phyloP scores from a whole-genome alignment of 2,797 vertebrate species.

The Poecilia picta region DNA sequence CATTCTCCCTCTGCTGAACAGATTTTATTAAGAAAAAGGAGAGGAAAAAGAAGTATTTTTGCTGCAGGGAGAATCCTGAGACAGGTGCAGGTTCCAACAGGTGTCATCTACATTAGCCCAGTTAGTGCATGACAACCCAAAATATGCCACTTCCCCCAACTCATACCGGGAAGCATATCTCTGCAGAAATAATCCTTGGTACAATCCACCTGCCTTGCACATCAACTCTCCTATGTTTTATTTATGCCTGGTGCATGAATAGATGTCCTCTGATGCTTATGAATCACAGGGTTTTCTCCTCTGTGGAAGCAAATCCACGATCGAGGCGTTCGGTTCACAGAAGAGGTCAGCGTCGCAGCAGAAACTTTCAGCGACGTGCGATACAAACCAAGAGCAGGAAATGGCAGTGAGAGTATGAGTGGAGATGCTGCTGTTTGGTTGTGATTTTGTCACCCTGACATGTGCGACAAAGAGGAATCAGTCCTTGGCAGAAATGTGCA shows the following conservation, averaged over 20 bases:
- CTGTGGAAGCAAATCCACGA: slow-evolving; percentile 1
- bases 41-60: neutral
- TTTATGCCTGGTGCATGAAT: slow-evolving; percentile 69
- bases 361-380: neutral
- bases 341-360: slow-evolving; percentile 26
- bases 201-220: slow-evolving; percentile 63
- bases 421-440: slow-evolving; percentile 17
- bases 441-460: slow-evolving; percentile 49
- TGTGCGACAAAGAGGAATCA: slow-evolving; percentile 42
- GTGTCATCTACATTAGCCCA: slow-evolving; percentile 46
- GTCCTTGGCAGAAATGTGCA: slow-evolving; percentile 33
- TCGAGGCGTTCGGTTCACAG: slow-evolving; percentile 19
- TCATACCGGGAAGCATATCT: slow-evolving; percentile 22
- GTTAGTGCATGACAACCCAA: slow-evolving; percentile 46
- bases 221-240: slow-evolving; percentile 66
- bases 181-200: slow-evolving; percentile 66
- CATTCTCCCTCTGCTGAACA: slow-evolving; percentile 20
- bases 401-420: neutral
- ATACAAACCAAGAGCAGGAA: slow-evolving; percentile 32
- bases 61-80: neutral
- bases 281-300: slow-evolving; percentile 44
- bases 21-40: slow-evolving; percentile 6
- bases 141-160: slow-evolving; percentile 47
- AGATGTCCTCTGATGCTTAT: slow-evolving; percentile 62
- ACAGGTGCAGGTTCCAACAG: slow-evolving; percentile 21